These are phyloP conservation scores for Catharus ustulatus DNA, from an alignment of 2,797 vertebrate species.

Conservation along the genomic window DNA sequence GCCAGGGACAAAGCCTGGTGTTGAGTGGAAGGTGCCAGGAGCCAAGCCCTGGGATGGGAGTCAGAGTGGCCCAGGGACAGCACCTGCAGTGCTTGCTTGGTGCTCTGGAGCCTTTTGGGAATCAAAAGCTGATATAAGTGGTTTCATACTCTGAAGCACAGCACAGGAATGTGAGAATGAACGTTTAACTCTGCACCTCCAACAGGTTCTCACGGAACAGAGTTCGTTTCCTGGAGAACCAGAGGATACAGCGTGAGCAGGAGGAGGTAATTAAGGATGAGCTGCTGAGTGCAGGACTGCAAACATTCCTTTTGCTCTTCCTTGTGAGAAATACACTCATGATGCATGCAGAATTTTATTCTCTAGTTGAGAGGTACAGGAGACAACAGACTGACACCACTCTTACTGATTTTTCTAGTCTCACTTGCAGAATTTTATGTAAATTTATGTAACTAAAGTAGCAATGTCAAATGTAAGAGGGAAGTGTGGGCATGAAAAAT, in stretches of 20 bases:
- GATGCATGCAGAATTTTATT: neutral
- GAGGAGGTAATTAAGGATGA: constrained; percentile 23
- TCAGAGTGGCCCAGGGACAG: neutral
- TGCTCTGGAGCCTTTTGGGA: neutral
- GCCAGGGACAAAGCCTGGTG: neutral
- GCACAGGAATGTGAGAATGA: neutral
- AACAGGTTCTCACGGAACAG: constrained; percentile 78
- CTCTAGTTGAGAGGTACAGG: neutral
- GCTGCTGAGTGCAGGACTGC: neutral
- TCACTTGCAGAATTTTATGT: neutral
- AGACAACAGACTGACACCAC: neutral
- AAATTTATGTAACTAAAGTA: neutral
- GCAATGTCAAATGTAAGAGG: neutral
- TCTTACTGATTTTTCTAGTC: neutral
- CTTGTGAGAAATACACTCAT: neutral
- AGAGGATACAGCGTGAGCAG: constrained; percentile 57
- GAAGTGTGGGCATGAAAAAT: neutral
- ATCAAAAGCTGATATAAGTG: neutral
- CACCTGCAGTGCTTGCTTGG: neutral
- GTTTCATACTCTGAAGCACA: neutral
- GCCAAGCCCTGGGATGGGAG: neutral
- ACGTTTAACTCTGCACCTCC: neutral
- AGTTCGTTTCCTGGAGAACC: constrained; percentile 75
- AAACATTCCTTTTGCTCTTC: neutral
- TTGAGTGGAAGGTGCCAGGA: neutral